phyloP scores from a whole-genome alignment of 2,113 vertebrate genomes.

The Trogon melanurus region DNA sequence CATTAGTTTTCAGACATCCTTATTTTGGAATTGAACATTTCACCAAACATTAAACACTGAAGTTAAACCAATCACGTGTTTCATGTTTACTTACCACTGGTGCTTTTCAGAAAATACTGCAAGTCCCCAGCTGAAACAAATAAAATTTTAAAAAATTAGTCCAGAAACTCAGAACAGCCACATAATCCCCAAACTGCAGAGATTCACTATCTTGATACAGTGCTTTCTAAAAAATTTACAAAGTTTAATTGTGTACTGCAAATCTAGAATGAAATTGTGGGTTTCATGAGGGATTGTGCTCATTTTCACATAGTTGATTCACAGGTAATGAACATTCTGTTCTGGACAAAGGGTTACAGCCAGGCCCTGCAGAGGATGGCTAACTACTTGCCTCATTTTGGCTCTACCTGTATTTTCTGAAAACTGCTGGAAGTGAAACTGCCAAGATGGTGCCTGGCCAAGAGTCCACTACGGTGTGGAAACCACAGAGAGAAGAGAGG shows the following conservation, averaged over 20 bases:
- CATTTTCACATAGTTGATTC: not conserved
- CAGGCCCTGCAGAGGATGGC: not conserved
- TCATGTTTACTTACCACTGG: conserved; percentile 87
- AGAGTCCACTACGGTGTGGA: not conserved
- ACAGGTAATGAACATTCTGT: not conserved
- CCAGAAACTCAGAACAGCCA: not conserved
- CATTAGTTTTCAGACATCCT: not conserved
- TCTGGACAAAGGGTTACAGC: not conserved
- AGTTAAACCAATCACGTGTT: not conserved
- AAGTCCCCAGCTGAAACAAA: conserved; percentile 88
- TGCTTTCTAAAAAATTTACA: not conserved
- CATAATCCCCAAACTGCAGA: not conserved
- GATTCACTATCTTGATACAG: not conserved
- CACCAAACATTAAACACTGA: not conserved
- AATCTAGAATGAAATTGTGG: not conserved
- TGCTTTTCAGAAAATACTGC: conserved; percentile 91
- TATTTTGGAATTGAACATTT: not conserved
- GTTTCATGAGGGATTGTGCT: not conserved
- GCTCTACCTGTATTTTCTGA: not conserved
- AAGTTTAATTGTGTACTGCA: not conserved
- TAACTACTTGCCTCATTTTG: not conserved
- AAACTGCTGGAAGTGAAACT: not conserved
- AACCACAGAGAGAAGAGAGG: not conserved
- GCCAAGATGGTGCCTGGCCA: not conserved
- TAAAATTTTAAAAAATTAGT: not conserved